These are phyloP conservation scores for Petrocephalus schoutedeni DNA, from an alignment of 2,797 vertebrate species.

Conservation along the genomic window DNA sequence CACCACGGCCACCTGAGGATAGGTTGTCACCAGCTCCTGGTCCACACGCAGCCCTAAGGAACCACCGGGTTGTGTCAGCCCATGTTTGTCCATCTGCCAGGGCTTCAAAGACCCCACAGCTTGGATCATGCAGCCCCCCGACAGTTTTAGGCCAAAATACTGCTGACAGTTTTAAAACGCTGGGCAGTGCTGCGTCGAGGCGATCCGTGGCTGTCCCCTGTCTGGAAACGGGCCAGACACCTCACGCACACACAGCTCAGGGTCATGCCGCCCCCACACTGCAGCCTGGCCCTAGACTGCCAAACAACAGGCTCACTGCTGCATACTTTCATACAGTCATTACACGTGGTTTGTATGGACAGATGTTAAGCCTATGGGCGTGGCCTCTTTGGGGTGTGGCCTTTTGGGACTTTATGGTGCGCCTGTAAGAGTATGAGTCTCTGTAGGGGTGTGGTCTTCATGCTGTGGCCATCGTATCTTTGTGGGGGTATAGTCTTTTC, in stretches of 20 bases:
- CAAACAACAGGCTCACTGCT: not conserved
- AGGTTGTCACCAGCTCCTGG: slow-evolving; percentile 77
- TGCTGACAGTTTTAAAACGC: not conserved
- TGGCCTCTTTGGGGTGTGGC: not conserved
- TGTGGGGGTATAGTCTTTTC: not conserved
- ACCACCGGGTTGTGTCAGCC: not conserved
- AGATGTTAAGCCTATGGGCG: not conserved
- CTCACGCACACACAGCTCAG: not conserved
- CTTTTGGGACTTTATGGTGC: not conserved
- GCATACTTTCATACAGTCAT: not conserved
- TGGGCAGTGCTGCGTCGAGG: not conserved
- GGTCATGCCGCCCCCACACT: not conserved
- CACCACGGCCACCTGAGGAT: slow-evolving; percentile 82
- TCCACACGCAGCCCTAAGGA: slow-evolving; percentile 77
- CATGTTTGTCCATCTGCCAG: not conserved
- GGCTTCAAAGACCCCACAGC: not conserved
- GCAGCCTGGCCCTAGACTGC: not conserved
- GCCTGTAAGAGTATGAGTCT: not conserved
- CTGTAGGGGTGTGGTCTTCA: not conserved
- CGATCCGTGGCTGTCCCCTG: not conserved
- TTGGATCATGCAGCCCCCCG: not conserved
- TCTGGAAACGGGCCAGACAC: not conserved
- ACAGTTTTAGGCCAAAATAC: not conserved
- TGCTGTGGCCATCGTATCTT: not conserved
- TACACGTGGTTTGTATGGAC: not conserved